Conservation (phyloP, 2,113 vertebrate genomes). For the Morone saxatilis region DNA sequence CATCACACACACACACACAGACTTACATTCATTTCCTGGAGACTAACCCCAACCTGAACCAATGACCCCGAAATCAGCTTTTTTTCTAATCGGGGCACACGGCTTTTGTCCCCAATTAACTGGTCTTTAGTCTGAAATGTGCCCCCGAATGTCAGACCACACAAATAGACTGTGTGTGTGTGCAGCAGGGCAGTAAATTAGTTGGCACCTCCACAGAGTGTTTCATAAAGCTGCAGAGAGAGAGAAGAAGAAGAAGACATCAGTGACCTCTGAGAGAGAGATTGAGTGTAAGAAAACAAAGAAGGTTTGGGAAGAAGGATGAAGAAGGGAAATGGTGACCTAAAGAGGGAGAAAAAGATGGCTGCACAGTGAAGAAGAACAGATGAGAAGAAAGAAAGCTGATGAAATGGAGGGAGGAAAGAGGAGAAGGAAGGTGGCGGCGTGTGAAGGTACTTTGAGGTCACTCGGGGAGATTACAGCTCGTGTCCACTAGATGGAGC, state of each 20-base stretch:
- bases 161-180: too few species aligned
- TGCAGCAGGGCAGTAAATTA: constrained; percentile 10
- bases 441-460: constrained; percentile 23
- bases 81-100: too few species aligned
- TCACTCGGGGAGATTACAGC: neutral
- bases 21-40: too few species aligned
- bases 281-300: neutral
- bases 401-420: neutral
- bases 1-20: too few species aligned
- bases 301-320: neutral
- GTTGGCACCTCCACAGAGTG: constrained; percentile 8
- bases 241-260: neutral
- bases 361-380: too few species aligned
- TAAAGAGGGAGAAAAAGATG: neutral
- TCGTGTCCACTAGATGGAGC: constrained; percentile 61
- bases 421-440: neutral
- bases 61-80: too few species aligned
- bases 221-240: constrained; percentile 20
- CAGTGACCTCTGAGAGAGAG: neutral
- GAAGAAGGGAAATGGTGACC: neutral
- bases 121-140: too few species aligned
- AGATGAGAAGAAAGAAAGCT: too few species aligned
- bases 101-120: too few species aligned
- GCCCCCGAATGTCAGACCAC: too few species aligned
- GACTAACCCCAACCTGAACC: too few species aligned